Evolutionary conservation across 2,797 vertebrate genomes (phyloP).

Genomic region (Spea hammondii): DNA sequence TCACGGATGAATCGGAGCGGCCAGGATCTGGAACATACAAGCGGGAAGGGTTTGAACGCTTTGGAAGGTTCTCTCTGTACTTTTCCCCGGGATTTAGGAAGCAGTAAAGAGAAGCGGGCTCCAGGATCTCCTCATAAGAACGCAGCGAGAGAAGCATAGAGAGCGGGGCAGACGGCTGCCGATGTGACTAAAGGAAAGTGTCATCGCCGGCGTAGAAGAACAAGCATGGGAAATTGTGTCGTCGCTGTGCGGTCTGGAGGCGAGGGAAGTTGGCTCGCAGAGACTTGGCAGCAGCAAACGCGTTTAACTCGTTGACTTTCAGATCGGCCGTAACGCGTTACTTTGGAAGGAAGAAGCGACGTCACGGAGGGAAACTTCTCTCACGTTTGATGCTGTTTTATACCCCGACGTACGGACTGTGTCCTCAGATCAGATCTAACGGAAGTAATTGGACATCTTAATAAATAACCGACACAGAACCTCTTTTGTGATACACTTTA

Average conservation of each 20-base stretch:
- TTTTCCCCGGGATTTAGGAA: neutral
- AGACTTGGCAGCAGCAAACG: slow-evolving; percentile 30
- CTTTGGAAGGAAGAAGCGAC: neutral
- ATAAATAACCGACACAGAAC: no score
- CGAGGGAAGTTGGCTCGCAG: slow-evolving; percentile 41
- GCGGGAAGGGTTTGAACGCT: neutral
- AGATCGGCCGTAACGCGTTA: slow-evolving; percentile 17
- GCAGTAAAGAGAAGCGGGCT: slow-evolving; percentile 6
- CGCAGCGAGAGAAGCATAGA: neutral
- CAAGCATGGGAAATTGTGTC: slow-evolving; percentile 39
- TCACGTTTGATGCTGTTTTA: no score
- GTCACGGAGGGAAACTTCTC: neutral
- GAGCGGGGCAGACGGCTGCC: slow-evolving; percentile 15
- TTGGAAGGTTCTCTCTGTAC: neutral
- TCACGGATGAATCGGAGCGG: neutral
- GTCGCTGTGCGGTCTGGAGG: slow-evolving; percentile 40
- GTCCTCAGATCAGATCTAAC: no score
- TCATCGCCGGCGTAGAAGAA: slow-evolving; percentile 19
- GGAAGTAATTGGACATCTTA: no score
- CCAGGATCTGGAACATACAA: neutral
- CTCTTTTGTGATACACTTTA: no score
- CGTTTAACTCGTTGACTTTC: slow-evolving; percentile 18
- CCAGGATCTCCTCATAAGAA: neutral
- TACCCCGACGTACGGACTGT: no score
- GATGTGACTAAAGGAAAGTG: slow-evolving; percentile 24